Evolutionary conservation across 2,113 vertebrate species (phyloP).

Genomic region (Vombatus ursinus): DNA sequence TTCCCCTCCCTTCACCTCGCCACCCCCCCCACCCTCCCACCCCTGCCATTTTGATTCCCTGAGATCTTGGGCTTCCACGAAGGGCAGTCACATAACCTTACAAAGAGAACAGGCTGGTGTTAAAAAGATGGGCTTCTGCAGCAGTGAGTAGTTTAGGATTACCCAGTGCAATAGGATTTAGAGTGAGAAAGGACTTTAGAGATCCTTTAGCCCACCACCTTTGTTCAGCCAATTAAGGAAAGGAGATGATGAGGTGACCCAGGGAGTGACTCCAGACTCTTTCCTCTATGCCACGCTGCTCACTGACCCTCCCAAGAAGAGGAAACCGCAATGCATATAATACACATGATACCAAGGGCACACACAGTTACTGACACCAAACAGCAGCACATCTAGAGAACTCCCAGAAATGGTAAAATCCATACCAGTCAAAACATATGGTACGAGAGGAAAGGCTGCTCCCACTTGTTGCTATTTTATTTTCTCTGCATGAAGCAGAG

Average conservation of each 20-base stretch:
- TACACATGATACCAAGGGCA: background rate
- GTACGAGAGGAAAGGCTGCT: conserved; percentile 42
- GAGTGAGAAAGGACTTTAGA: background rate
- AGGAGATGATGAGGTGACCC: background rate
- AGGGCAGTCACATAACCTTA: background rate
- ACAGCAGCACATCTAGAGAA: conserved; percentile 24
- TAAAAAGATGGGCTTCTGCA: background rate
- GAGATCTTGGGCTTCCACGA: background rate
- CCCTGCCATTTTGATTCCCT: background rate
- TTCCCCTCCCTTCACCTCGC: background rate
- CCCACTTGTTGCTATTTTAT: conserved; percentile 33
- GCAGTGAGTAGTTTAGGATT: too few relatives aligned
- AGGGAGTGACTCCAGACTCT: background rate
- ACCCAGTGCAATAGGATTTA: background rate
- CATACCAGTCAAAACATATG: background rate
- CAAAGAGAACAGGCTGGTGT: background rate
- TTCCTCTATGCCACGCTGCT: background rate
- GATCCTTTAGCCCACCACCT: background rate
- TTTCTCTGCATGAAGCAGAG: conserved; percentile 33
- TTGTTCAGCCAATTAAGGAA: background rate
- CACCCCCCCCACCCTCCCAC: too few relatives aligned
- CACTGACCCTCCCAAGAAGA: background rate
- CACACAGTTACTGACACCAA: background rate
- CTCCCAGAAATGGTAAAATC: conserved; percentile 20
- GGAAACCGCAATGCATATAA: background rate